phyloP scores from a whole-genome alignment of 2,797 vertebrate genomes.

The Phaenicophaeus curvirostris region DNA sequence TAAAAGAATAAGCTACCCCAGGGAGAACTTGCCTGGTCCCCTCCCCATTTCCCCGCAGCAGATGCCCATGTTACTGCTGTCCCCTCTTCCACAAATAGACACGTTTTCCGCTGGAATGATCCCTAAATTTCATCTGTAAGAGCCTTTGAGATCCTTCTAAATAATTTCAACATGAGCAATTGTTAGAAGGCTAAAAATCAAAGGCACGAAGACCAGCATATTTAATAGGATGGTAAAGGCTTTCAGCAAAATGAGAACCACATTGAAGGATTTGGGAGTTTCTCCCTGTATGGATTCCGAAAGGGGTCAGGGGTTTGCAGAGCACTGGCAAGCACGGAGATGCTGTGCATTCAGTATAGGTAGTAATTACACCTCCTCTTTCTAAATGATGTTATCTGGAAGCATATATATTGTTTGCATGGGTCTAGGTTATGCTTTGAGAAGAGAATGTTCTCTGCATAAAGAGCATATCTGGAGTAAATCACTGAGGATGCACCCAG shows the following conservation, averaged over 20 bases:
- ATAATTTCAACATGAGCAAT: conserved; percentile 46
- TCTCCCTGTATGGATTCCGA: neutral
- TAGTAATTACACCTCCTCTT: conserved; percentile 55
- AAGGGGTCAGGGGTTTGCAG: neutral
- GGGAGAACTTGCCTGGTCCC: neutral
- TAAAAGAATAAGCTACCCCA: neutral
- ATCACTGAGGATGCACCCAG: conserved; percentile 68
- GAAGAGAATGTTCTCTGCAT: conserved; percentile 69
- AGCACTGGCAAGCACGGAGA: neutral
- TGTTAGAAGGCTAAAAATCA: conserved; percentile 46
- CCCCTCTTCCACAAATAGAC: neutral
- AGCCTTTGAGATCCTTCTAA: conserved; percentile 33
- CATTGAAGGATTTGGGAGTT: conserved; percentile 17
- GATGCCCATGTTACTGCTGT: neutral
- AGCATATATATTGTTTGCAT: conserved; percentile 56
- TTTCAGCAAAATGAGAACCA: conserved; percentile 44
- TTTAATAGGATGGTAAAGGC: conserved; percentile 13
- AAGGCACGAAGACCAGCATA: conserved; percentile 3
- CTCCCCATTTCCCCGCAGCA: neutral
- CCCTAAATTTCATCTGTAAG: conserved; percentile 3
- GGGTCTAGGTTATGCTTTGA: conserved; percentile 50
- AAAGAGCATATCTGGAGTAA: conserved; percentile 48
- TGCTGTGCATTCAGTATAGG: conserved; percentile 30
- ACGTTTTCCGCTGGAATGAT: neutral
- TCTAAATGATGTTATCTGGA: conserved; percentile 66